Percentiles rank a stretch among this genome's conserved stretches.
phyloP scores from a whole-genome alignment of 2,113 vertebrate species.

The Amia ocellicauda region DNA sequence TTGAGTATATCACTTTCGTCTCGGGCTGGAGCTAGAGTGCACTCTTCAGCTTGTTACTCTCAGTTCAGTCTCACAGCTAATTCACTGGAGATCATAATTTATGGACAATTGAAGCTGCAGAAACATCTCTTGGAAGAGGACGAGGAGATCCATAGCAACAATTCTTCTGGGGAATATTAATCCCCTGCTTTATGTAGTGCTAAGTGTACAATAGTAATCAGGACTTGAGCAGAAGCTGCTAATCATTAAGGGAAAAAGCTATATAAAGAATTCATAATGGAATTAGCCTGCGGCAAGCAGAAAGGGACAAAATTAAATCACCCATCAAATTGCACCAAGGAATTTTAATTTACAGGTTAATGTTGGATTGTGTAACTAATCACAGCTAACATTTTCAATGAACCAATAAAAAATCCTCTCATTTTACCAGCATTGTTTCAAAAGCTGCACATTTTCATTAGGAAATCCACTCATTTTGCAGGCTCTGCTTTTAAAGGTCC shows the following conservation, averaged over 20 bases:
- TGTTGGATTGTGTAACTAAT: slow-evolving; percentile 99
- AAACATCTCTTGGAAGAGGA: slow-evolving; percentile 95
- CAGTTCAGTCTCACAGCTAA: slow-evolving; percentile 89
- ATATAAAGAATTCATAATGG: slow-evolving; percentile 99
- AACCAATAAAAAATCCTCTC: slow-evolving; percentile 76
- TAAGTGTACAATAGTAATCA: slow-evolving; percentile 99
- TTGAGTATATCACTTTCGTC: slow-evolving; percentile 84
- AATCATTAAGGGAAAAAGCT: slow-evolving; percentile 99
- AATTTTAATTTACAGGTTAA: slow-evolving; percentile 99
- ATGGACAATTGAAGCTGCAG: slow-evolving; percentile 99
- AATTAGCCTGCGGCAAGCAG: slow-evolving; percentile 97
- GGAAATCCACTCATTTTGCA: slow-evolving; percentile 23
- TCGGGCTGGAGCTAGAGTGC: slow-evolving; percentile 70
- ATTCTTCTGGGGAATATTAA: slow-evolving; percentile 99
- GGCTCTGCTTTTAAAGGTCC: slow-evolving; percentile 14
- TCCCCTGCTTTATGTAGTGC: slow-evolving; percentile 99
- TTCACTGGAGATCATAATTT: slow-evolving; percentile 98
- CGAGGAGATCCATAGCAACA: slow-evolving; percentile 98
- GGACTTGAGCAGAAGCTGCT: slow-evolving; percentile 96
- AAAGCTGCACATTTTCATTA: slow-evolving; percentile 64
- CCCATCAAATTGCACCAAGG: slow-evolving; percentile 99
- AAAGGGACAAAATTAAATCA: slow-evolving; percentile 99
- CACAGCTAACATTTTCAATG: slow-evolving; percentile 91
- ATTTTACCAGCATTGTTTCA: slow-evolving; percentile 72
- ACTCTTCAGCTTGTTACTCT: slow-evolving; percentile 84